A percentile compares a stretch with the other conserved stretches of the same genome.
Evolutionary conservation across 2,113 vertebrate species (phyloP).

Genomic region (Fulmarus glacialis): DNA sequence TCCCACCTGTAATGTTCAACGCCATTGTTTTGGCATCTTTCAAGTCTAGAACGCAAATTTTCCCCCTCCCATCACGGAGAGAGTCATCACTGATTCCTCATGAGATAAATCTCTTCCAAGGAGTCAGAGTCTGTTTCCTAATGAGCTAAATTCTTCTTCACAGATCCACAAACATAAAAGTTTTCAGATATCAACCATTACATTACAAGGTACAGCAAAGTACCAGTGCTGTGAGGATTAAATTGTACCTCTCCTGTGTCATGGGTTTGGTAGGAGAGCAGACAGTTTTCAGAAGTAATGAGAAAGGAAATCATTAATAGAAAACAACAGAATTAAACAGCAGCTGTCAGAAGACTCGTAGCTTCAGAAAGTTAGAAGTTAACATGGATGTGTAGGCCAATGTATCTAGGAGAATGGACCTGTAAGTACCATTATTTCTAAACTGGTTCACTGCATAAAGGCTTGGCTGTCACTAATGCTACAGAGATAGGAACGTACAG

Average conservation of each 20-base stretch:
- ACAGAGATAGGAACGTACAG: neutral
- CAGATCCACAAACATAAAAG: neutral
- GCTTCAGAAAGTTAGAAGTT: neutral
- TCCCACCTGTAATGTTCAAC: neutral
- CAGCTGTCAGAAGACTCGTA: neutral
- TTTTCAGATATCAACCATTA: neutral
- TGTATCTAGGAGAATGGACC: neutral
- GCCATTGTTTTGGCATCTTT: neutral
- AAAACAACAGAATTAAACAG: neutral
- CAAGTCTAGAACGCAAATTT: neutral
- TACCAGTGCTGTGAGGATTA: neutral
- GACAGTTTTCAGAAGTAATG: neutral
- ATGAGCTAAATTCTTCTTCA: neutral
- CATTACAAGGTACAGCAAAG: neutral
- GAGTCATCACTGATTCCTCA: neutral
- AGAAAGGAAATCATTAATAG: neutral
- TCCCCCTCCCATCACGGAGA: neutral
- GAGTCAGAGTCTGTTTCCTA: neutral
- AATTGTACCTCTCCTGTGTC: neutral
- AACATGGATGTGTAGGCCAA: neutral
- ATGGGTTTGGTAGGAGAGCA: neutral
- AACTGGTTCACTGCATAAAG: neutral
- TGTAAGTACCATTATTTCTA: neutral
- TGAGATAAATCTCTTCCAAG: neutral
- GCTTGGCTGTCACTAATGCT: neutral